Evolutionary conservation across 2,113 vertebrate species (phyloP), one percentile per base, ranked within the genome.

Genomic region (Natator depressus): DNA sequence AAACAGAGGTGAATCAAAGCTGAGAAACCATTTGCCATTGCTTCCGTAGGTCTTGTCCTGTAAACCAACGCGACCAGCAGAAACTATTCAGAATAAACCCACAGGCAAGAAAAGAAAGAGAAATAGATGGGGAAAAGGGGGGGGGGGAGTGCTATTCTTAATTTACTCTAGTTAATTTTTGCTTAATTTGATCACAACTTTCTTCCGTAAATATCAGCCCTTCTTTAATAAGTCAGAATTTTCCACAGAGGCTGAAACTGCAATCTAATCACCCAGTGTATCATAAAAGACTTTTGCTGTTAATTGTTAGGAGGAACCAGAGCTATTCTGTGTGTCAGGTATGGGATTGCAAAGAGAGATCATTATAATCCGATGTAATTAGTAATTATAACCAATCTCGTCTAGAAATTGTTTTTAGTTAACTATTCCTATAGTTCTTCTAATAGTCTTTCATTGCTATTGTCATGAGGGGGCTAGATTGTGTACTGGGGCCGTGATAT

Each of bases 291-390:
- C 92, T 95, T 51, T 86, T 78, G 6, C 94, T 22, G 94, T 84
- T 98, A 98, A 98, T 98, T 98, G 98, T 97, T 49, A 11, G 29
- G 75, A 96, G 94, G 95, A 96, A 93, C 83, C 1, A 29, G 88
- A 88, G 82, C 96, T 96, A 82, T 83, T 96, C 94, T n/a, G 84
- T 17, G 84, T 57, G 78, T 97, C 96, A 98, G 98, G 98, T 97
- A 95, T 89, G 96, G 98, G 96, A 95, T 75, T 95, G 96, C 87
- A 94, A 93, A 4, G 89, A 97, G 98, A 98, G 96, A 96, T 97
- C 96, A 98, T 98, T 97, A 97, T 85, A 97, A 97, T 97, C 97
- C 96, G 80, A 92, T 96, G 95, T 98, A 98, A 98, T 98, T 98
- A 97, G 97, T 97, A 98, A 98, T 98, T 97, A 97, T 92, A 97